phyloP scores from a whole-genome alignment of 2,888 invertebrate genomes.

The Chironomus riparius region DNA sequence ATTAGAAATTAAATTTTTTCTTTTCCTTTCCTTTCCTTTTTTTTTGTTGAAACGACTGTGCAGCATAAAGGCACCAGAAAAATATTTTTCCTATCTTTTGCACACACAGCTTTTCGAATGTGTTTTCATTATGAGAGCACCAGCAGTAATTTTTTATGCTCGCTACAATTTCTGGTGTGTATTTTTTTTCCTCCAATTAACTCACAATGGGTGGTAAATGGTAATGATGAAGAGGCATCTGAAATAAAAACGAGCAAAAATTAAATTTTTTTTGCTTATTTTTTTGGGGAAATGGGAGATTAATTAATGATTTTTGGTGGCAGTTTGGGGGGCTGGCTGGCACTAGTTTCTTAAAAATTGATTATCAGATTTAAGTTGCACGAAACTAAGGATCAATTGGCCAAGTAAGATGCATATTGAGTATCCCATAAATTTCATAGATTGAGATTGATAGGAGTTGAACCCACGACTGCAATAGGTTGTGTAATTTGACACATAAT shows the following conservation, averaged over 20 bases:
- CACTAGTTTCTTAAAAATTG: no score
- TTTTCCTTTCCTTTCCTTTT: not conserved
- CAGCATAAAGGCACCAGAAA: not conserved
- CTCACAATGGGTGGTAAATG: slow-evolving; percentile 26
- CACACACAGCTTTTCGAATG: no score
- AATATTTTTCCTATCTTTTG: not conserved
- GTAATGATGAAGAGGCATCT: slow-evolving; percentile 25
- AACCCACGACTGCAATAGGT: no score
- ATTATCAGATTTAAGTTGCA: no score
- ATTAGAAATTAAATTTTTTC: not conserved
- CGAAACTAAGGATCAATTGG: no score
- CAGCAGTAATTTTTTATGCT: not conserved
- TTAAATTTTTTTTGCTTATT: slow-evolving; percentile 1
- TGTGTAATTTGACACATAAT: no score
- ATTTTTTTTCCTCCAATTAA: slow-evolving; percentile 19
- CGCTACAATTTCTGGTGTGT: slow-evolving; percentile 8
- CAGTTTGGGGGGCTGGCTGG: no score
- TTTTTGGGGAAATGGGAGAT: not conserved
- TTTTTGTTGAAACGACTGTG: not conserved
- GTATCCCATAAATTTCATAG: no score
- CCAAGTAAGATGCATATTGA: no score
- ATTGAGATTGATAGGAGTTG: no score
- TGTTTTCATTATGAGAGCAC: no score
- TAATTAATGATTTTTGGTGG: no score
- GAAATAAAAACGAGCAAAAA: slow-evolving; percentile 16